Percentiles rank a stretch among this genome's conserved stretches.
Evolutionary conservation across 2,113 vertebrate genomes (phyloP).

Genomic region (Dicaeum eximium): DNA sequence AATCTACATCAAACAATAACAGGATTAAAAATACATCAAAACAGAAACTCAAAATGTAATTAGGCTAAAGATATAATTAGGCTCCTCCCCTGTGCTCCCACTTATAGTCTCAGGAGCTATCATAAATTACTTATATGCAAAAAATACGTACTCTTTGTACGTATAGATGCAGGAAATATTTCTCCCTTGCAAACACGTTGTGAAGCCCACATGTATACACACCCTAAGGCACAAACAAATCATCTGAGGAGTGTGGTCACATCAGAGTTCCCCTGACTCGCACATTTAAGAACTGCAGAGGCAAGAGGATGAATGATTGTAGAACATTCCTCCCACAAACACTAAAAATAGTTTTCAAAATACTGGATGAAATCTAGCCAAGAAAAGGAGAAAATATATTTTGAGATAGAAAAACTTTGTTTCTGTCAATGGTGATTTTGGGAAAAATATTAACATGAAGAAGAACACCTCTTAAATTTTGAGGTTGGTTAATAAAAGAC

Average conservation of each 20-base stretch:
- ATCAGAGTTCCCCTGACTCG: background rate
- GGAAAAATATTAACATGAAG: background rate
- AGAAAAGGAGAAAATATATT: background rate
- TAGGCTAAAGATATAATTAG: background rate
- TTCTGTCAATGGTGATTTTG: background rate
- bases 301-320: background rate
- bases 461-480: background rate
- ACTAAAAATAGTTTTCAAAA: background rate
- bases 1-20: background rate
- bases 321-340: background rate
- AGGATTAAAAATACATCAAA: slow-evolving; percentile 34
- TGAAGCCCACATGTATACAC: background rate
- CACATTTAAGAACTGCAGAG: background rate
- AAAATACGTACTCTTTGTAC: background rate
- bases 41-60: background rate
- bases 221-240: slow-evolving; percentile 21
- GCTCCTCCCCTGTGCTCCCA: background rate
- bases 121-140: background rate
- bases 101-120: background rate
- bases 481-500: background rate
- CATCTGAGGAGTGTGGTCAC: background rate
- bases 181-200: background rate
- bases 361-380: background rate
- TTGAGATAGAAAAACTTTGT: background rate
- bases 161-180: background rate